Base-by-base conservation (phyloP, 2,888 invertebrate genomes). In the Agrochola litura region DNA sequence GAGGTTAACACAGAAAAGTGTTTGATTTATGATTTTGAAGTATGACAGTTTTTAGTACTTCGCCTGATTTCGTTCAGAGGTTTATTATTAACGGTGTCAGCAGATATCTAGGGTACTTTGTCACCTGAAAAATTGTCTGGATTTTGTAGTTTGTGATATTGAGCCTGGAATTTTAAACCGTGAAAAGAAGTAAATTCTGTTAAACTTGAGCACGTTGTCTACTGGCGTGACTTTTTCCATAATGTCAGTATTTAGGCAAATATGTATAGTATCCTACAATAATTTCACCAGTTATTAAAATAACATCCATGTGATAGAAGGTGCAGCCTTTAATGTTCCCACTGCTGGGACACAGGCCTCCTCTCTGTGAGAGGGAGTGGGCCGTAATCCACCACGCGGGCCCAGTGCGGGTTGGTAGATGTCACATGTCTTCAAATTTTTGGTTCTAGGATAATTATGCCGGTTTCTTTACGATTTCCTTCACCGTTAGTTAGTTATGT, bases 11-110 rank as follows among this genome's bases (percentile, higher is more conserved):
- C 52, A 64, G 30, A 73, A 65, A 67, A 73, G 16, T 65, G 49
- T 65, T 76, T 83, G 84, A 84, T 86, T 86, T 76, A 84, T 71
- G 69, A 58, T 61, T 54, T 58, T 22, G 16, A 19, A 70, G 12
- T 25, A 58, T 63, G 73, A 71, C 84, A 83, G 70, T 43, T 86
- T 86, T 78, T 41, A 54, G 72, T 46, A 43, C 58, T 66, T 58
- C 49, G 19, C 30, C 19, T 76, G 71, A 77, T 73, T 85, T 77
- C 68, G 68, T 69, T 58, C 46, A 22, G 54, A 37, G 72, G n/a
- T 54, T 49, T 68, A 68, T 77, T 79, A 64, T 72, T 63, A 72
- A 85, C 25, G 46, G 43, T 37, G 25, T 37, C 22, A 16, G 65
- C 63, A 73, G 68, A 63, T 30, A 41, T 65, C 56, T 61, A 56